Evolutionary conservation across 2,797 vertebrate species (phyloP), one percentile per base, ranked within the genome.

Genomic region (Distichodus sexfasciatus): DNA sequence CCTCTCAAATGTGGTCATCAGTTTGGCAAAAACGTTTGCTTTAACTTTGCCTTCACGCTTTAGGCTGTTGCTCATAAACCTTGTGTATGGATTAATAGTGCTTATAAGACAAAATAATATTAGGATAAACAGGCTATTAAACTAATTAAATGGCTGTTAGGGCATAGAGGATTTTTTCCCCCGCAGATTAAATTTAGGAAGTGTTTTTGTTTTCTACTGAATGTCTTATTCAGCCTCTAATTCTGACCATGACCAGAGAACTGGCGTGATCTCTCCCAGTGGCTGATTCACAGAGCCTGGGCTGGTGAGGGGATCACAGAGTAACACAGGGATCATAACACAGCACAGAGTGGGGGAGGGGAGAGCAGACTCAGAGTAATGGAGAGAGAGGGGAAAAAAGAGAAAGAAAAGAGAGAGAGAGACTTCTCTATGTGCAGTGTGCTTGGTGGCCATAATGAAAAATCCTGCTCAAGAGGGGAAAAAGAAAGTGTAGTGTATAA

Each of bases 211-310:
- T 54, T 41, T 33, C 63, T 75, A 24, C 23, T 11, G 59, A 44
- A 21, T 59, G 43, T 19, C 38, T 23, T 36, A 36, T 76, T 66
- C 23, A 15, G 11, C 10, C 21, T 21, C n/a, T 9, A 28, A 47
- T 41, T 24, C 2, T 48, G 33, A 60, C 66, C 80, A 65, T 35
- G 90, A 71, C 91, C 81, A 85, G 86, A 76, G 11, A 88, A 78
- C 5, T 53, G 70, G 44, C 81, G 84, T 77, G 76, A 71, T 72
- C 83, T 81, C 63, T 85, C 87, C 84, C 88, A 86, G 82, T 73
- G 88, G 82, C 87, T 89, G 90, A 86, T 92, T 87, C 88, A 87
- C 84, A 91, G 84, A 81, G 82, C 72, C n/a, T 85, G 82, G 83
- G 73, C 85, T 72, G 66, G 79, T 69, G 80, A 85, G 82, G 84